Evolutionary conservation across 2,888 invertebrate genomes (phyloP).

Genomic region (Saturnia japonica): DNA sequence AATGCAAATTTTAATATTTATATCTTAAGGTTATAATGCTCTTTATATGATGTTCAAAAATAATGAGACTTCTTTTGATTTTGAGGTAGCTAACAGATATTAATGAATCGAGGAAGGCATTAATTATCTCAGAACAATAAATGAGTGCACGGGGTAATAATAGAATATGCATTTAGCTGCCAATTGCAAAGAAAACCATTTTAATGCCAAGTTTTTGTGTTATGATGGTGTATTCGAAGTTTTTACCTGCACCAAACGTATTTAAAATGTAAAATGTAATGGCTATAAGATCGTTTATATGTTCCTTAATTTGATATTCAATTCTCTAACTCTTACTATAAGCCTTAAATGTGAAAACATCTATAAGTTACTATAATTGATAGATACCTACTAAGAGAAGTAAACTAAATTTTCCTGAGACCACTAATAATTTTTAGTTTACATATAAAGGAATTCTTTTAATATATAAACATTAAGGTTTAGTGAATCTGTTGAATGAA

Average conservation of each 20-base stretch:
- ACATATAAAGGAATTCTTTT: no score
- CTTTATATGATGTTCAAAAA: no score
- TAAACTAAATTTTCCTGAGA: not conserved
- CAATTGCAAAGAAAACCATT: constrained; percentile 6
- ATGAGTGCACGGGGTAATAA: not conserved
- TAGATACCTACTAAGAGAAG: not conserved
- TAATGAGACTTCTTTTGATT: not conserved
- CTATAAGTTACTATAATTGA: no score
- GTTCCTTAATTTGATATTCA: not conserved
- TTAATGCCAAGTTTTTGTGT: constrained; percentile 13
- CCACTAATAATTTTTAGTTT: not conserved
- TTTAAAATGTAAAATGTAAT: not conserved
- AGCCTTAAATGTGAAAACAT: not conserved
- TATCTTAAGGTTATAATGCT: not conserved
- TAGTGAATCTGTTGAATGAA: not conserved
- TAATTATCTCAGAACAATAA: constrained; percentile 1
- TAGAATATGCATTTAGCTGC: constrained; percentile 8
- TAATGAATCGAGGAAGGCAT: constrained; percentile 2
- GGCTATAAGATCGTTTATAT: not conserved
- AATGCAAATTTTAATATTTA: not conserved
- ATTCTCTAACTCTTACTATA: not conserved
- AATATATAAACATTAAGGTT: not conserved
- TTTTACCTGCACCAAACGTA: not conserved
- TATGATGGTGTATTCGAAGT: not conserved
- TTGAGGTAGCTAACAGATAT: not conserved